Evolutionary conservation across 2,888 invertebrate genomes (phyloP).

Genomic region (Clistopyga incitator): DNA sequence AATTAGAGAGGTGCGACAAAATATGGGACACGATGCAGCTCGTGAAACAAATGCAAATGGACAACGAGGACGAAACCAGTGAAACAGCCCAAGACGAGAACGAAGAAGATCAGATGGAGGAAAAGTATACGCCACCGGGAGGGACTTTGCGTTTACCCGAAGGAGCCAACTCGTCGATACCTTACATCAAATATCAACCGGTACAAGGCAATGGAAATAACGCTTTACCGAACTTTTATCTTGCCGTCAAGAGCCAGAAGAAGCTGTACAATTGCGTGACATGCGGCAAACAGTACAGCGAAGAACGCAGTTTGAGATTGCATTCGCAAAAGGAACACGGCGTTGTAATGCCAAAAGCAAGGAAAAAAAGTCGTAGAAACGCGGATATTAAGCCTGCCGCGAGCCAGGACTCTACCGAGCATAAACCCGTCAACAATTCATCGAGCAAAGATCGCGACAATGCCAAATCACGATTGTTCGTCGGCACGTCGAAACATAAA

Average conservation of each 20-base stretch:
- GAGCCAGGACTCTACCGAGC: neutral
- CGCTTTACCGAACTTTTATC: conserved; percentile 76
- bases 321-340: conserved; percentile 77
- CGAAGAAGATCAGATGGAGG: conserved; percentile 6
- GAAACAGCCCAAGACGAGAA: neutral
- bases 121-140: conserved; percentile 5
- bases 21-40: conserved; percentile 82
- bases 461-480: conserved; percentile 15
- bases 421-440: neutral
- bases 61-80: neutral
- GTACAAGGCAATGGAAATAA: conserved; percentile 73
- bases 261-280: conserved; percentile 76
- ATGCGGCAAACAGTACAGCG: conserved; percentile 77
- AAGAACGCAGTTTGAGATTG: conserved; percentile 68
- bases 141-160: conserved; percentile 34
- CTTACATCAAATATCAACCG: conserved; percentile 74
- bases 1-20: conserved; percentile 80
- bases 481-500: neutral
- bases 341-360: conserved; percentile 67
- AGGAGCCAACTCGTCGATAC: conserved; percentile 38
- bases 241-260: conserved; percentile 75
- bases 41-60: conserved; percentile 74
- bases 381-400: neutral
- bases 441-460: neutral
- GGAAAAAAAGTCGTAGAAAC: neutral